Percentiles rank a stretch among this genome's conserved stretches.
Conservation (phyloP, 1,140 invertebrate species). For the Lycorma delicatula region DNA sequence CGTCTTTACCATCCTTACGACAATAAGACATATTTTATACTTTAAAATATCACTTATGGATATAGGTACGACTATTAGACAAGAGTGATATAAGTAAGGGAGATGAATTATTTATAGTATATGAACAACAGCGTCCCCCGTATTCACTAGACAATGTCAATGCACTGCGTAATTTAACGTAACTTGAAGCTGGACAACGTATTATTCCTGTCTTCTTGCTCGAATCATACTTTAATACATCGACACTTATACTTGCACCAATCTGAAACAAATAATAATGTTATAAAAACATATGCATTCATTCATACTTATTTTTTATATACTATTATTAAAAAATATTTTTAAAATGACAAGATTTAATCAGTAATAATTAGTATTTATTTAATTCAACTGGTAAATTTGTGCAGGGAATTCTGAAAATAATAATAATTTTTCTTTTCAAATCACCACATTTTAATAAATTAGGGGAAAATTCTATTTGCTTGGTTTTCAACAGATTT, state of each 20-base stretch:
- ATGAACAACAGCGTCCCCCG: slow-evolving; percentile 44
- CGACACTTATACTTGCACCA: slow-evolving; percentile 43
- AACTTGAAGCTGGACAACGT: slow-evolving; percentile 44
- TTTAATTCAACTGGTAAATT: not conserved
- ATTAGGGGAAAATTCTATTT: no score
- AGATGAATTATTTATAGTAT: slow-evolving; percentile 46
- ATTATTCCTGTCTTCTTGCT: slow-evolving; percentile 42
- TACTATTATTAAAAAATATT: not conserved
- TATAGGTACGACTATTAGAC: slow-evolving; percentile 35
- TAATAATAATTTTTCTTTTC: no score
- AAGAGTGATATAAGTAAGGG: slow-evolving; percentile 37
- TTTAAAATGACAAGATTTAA: not conserved
- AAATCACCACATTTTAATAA: no score
- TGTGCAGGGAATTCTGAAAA: not conserved
- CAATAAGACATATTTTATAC: slow-evolving; percentile 38
- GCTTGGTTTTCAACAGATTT: no score
- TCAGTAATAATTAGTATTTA: not conserved
- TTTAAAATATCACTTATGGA: slow-evolving; percentile 27
- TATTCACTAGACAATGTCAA: slow-evolving; percentile 46
- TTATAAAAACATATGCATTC: not conserved
- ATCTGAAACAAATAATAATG: slow-evolving; percentile 32
- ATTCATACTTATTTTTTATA: not conserved
- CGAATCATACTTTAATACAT: slow-evolving; percentile 49
- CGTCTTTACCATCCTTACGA: slow-evolving; percentile 60
- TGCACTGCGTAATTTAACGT: slow-evolving; percentile 46